Percentiles rank a stretch among this genome's conserved stretches.
Evolutionary conservation across 1,140 invertebrate species (phyloP).

Genomic region (Bombus turneri): DNA sequence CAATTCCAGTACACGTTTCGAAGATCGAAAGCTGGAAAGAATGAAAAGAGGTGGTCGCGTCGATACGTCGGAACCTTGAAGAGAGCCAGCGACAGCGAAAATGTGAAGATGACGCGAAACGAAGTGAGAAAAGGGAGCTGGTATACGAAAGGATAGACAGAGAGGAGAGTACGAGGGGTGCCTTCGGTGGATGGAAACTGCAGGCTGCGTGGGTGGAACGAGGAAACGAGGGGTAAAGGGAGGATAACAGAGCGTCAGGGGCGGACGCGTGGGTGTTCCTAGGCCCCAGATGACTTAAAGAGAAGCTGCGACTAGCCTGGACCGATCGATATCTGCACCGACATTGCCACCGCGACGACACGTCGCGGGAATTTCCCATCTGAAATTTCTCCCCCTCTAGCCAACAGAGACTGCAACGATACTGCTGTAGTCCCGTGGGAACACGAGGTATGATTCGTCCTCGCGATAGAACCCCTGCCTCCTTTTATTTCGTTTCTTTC

Average conservation of each 20-base stretch:
- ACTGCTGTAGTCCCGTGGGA: not conserved
- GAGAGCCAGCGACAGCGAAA: constrained; percentile 29
- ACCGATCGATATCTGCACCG: constrained; percentile 79
- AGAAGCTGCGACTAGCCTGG: constrained; percentile 79
- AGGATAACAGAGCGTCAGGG: constrained; percentile 29
- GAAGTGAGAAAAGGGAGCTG: constrained; percentile 1
- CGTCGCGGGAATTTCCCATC: constrained; percentile 37
- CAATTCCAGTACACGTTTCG: not conserved
- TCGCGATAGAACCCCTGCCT: not conserved
- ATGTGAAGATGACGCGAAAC: constrained; percentile 12
- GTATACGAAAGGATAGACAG: not conserved
- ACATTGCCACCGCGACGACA: constrained; percentile 58
- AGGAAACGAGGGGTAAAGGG: not conserved
- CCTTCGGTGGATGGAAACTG: constrained; percentile 44
- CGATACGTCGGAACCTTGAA: constrained; percentile 41
- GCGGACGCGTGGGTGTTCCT: constrained; percentile 59
- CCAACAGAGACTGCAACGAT: not conserved
- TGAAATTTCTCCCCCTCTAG: not conserved
- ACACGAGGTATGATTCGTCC: constrained; percentile 16
- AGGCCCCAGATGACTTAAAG: constrained; percentile 78
- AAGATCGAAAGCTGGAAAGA: not conserved
- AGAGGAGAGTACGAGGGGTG: constrained; percentile 15
- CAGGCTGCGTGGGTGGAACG: constrained; percentile 40
- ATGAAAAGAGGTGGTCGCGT: not conserved
- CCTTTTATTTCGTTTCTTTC: constrained; percentile 3